A percentile compares a stretch with the other conserved stretches of the same genome.
Conservation (phyloP, 92 coral and sea anemone genomes). For the Montipora capitata region DNA sequence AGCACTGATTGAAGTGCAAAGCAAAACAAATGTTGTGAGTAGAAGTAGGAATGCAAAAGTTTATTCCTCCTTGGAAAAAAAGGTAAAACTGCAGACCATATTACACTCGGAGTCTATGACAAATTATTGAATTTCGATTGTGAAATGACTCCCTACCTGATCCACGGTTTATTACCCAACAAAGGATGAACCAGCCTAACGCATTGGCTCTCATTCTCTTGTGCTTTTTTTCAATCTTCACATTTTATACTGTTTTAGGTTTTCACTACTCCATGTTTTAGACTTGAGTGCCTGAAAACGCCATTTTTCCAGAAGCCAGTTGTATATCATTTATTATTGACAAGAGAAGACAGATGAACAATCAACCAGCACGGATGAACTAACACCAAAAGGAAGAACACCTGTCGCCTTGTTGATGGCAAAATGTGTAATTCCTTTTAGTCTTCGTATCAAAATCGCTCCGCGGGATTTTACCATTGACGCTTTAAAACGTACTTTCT, state of each 20-base stretch:
- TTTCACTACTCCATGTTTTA: not conserved
- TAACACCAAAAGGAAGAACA: not conserved
- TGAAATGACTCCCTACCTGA: slow-evolving; percentile 30
- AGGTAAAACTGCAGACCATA: not conserved
- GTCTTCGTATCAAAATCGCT: not conserved
- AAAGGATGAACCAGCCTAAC: slow-evolving; percentile 20
- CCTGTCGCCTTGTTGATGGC: slow-evolving; percentile 18
- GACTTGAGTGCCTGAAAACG: not conserved
- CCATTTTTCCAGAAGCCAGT: not conserved
- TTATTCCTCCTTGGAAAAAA: not conserved
- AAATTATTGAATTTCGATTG: not conserved
- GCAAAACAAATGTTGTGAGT: not conserved
- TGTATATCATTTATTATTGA: slow-evolving; percentile 39
- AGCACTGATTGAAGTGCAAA: not conserved
- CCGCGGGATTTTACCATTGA: not conserved
- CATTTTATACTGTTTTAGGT: slow-evolving; percentile 4
- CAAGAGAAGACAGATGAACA: not conserved
- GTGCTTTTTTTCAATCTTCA: not conserved
- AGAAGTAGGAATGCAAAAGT: not conserved
- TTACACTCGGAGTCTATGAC: not conserved
- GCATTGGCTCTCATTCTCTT: slow-evolving; percentile 21
- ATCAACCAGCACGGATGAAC: slow-evolving; percentile 14
- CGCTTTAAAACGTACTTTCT: no score
- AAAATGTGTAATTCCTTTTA: not conserved
- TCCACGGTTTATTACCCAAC: slow-evolving; percentile 2